Percentiles rank a stretch among this genome's conserved stretches.
Conservation (phyloP, 2,888 invertebrate genomes). For the Camponotus fellah region DNA sequence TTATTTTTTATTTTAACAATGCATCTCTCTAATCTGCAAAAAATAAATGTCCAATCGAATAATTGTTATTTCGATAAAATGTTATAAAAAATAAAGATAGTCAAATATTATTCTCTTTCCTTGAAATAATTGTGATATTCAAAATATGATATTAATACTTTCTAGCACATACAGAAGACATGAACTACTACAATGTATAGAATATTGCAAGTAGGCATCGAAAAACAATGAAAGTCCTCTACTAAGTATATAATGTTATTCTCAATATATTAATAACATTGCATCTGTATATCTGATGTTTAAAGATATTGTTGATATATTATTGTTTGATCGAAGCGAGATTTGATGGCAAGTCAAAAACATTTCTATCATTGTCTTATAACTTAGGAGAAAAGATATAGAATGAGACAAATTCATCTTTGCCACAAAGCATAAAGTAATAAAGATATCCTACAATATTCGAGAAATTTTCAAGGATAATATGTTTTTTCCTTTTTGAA, state of each 20-base stretch:
- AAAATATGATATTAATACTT: background rate
- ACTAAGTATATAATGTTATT: background rate
- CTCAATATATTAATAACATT: background rate
- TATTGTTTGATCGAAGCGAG: background rate
- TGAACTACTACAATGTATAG: background rate
- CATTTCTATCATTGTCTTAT: constrained; percentile 5
- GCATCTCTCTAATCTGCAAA: background rate
- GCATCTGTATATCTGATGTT: background rate
- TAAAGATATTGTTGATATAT: constrained; percentile 6
- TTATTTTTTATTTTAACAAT: background rate
- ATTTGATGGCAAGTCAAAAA: background rate
- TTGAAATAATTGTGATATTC: background rate
- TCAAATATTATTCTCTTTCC: background rate
- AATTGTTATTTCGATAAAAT: background rate
- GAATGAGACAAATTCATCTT: background rate
- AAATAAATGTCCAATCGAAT: background rate
- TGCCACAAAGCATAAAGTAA: background rate
- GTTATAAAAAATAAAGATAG: background rate
- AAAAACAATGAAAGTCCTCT: constrained; percentile 7
- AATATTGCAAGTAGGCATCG: background rate
- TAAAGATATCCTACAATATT: constrained; percentile 1
- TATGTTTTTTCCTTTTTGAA: constrained; percentile 28
- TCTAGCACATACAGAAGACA: background rate
- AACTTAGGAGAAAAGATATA: background rate
- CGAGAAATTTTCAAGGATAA: constrained; percentile 4